phyloP scores from a whole-genome alignment of 2,888 invertebrate species.

The Augochlorella aurata region DNA sequence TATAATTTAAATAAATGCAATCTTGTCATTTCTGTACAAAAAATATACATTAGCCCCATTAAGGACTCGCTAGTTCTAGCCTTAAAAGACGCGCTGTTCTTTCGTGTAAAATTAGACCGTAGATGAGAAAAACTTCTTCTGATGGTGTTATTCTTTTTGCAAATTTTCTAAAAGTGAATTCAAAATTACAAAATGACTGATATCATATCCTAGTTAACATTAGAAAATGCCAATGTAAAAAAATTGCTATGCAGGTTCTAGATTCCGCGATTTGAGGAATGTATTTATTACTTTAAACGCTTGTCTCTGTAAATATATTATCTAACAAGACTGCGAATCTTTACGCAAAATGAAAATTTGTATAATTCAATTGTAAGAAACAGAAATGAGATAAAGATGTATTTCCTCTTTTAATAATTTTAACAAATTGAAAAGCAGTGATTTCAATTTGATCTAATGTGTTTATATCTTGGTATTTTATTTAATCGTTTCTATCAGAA shows the following conservation, averaged over 20 bases:
- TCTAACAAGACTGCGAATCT: neutral
- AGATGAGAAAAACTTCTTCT: neutral
- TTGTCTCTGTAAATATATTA: neutral
- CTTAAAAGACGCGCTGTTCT: neutral
- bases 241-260: too few species aligned
- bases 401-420: neutral
- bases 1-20: too few species aligned
- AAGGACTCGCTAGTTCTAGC: too few species aligned
- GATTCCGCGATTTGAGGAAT: too few species aligned
- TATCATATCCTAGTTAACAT: too few species aligned
- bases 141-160: too few species aligned
- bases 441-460: neutral
- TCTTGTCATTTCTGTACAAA: too few species aligned
- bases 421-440: neutral
- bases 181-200: too few species aligned
- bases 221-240: too few species aligned
- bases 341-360: neutral
- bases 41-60: too few species aligned
- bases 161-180: too few species aligned
- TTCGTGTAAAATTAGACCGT: too few species aligned
- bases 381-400: neutral
- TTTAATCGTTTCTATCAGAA: neutral
- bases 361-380: neutral
- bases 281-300: neutral
- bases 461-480: neutral